Evolutionary conservation across 2,113 vertebrate species (phyloP).

Genomic region (Sturnus vulgaris): DNA sequence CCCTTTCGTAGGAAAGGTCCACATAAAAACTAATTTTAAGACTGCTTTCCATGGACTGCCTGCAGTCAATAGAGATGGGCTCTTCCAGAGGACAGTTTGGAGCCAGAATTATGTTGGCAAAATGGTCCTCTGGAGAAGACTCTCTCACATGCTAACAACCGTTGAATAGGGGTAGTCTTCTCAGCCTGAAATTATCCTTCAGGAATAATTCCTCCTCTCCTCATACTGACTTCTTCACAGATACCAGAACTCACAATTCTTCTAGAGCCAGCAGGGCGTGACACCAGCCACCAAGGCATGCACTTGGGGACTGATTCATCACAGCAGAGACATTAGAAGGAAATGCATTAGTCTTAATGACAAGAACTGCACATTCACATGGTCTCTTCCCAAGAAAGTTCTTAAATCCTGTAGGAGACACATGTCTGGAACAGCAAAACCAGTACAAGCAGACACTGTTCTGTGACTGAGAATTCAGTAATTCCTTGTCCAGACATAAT

Average conservation of each 20-base stretch:
- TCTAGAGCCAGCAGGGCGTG: neutral
- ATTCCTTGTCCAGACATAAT: neutral
- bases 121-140: neutral
- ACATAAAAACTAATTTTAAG: neutral
- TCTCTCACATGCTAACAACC: neutral
- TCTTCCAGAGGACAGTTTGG: neutral
- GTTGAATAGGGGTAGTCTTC: neutral
- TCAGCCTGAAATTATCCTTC: neutral
- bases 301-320: neutral
- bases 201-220: neutral
- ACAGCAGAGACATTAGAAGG: constrained; percentile 32
- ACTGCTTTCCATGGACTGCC: neutral
- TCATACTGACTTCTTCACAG: neutral
- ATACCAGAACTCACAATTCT: neutral
- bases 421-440: neutral
- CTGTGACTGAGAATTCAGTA: neutral
- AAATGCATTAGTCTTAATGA: constrained; percentile 56
- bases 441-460: neutral
- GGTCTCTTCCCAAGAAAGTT: constrained; percentile 21
- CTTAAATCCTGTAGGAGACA: constrained; percentile 4
- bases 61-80: neutral
- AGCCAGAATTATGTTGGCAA: neutral
- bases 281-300: neutral
- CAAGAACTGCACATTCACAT: neutral
- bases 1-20: neutral